Percentiles rank a stretch among this genome's conserved stretches.
These are phyloP conservation scores for Apodemia zela DNA, from an alignment of 2,888 invertebrate genomes.

Conservation along the genomic window DNA sequence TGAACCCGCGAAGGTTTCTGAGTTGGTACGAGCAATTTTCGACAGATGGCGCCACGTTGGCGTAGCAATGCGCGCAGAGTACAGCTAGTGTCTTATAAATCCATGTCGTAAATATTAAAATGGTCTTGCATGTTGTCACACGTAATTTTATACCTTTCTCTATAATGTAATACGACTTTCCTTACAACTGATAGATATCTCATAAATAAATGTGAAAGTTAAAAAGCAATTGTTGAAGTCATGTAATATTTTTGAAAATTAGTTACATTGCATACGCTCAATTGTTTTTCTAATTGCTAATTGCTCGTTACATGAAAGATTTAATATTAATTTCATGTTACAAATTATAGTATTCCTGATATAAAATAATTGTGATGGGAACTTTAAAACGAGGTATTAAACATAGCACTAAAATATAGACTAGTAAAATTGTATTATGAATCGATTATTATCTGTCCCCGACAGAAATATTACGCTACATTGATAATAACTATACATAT, in stretches of 20 bases:
- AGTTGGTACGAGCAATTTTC: too few relatives aligned
- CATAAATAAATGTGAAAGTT: too few relatives aligned
- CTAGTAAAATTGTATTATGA: slow-evolving; percentile 64
- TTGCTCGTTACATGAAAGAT: neutral
- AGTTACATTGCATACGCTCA: slow-evolving; percentile 6
- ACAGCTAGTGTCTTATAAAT: too few relatives aligned
- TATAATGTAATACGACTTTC: too few relatives aligned
- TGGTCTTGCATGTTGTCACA: too few relatives aligned
- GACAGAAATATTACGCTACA: slow-evolving; percentile 42
- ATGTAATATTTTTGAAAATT: neutral
- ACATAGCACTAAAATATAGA: slow-evolving; percentile 57
- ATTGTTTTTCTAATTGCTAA: neutral
- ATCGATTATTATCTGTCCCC: slow-evolving; percentile 29
- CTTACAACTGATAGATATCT: too few relatives aligned
- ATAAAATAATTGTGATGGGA: slow-evolving; percentile 15
- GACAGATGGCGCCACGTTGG: too few relatives aligned
- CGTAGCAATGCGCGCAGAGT: too few relatives aligned
- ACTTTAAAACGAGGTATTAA: slow-evolving; percentile 53
- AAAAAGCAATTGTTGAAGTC: neutral
- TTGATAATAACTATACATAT: slow-evolving; percentile 37
- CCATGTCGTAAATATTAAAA: too few relatives aligned
- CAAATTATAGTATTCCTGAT: neutral
- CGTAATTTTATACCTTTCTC: too few relatives aligned
- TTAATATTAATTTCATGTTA: neutral
- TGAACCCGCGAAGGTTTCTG: too few relatives aligned